Evolutionary conservation across 2,888 invertebrate species (phyloP), one percentile per base, ranked within the genome.

Genomic region (Stictocephala bisonia): DNA sequence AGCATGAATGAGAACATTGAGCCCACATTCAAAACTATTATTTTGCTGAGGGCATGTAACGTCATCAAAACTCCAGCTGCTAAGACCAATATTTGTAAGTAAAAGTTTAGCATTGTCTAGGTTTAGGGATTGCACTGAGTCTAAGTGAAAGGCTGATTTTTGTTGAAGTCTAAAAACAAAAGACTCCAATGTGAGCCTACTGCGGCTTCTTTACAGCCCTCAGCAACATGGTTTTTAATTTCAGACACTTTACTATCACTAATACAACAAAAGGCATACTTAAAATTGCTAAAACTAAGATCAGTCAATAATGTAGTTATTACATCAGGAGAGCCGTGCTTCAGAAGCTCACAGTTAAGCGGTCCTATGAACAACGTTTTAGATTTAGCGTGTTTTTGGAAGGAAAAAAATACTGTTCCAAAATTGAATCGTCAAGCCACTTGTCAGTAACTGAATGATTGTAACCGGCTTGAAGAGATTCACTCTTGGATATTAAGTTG

Each of bases 111-210:
- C 51, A 7, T 3, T 7, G 3, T 22, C 13, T 6, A 22, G 3
- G 24, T 51, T 51, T 4, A 20, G 51, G 51, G n/a, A n/a, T n/a
- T 51, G 18, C 11, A 22, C 18, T 6, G 22, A 51, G 51, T 51
- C 51, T 6, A 51, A 24, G 13, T 51, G 51, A 13, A 22, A 51
- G 24, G 51, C 51, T 51, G 24, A 11, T 20, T 51, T 51, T 51
- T 51, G 11, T 11, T 3, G 24, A 51, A 6, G 22, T 51, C 22
- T 22, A 20, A 51, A 20, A 51, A 51, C 51, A 51, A 22, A 6
- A 51, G 51, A 13, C 51, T 51, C 51, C 51, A 51, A 22, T 51
- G 51, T 22, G 51, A 51, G 51, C 51, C 51, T n/a, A n/a, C n/a
- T n/a, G n/a, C n/a, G n/a, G n/a, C n/a, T 13, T 51, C 51, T 6